These are phyloP conservation scores for Meliscaeva auricollis DNA, from an alignment of 2,888 invertebrate species.

Conservation along the genomic window DNA sequence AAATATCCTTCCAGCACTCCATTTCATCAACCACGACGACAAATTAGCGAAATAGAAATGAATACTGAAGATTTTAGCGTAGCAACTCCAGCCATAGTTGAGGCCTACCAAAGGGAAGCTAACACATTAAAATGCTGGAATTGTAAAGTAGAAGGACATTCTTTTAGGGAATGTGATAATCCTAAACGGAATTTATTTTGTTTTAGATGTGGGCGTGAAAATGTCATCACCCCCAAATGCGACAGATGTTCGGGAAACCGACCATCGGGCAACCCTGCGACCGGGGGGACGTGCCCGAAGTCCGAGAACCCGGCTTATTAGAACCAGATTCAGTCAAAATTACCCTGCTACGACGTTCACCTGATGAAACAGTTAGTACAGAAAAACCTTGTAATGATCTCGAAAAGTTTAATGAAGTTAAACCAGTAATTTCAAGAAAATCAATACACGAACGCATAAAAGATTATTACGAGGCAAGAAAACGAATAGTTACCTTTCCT, in stretches of 20 bases:
- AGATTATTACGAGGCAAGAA: neutral
- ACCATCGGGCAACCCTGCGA: neutral
- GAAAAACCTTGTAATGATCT: neutral
- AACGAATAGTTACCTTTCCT: constrained; percentile 6
- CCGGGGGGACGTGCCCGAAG: constrained; percentile 23
- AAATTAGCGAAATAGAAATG: neutral
- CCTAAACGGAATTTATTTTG: constrained; percentile 15
- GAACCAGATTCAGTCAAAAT: neutral
- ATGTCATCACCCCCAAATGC: neutral
- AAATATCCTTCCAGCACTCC: neutral
- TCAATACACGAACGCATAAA: neutral
- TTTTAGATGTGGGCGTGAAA: constrained; percentile 4
- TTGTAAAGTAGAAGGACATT: constrained; percentile 3
- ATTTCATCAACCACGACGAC: neutral
- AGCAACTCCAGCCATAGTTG: neutral
- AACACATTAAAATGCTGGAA: constrained; percentile 17
- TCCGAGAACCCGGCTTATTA: neutral
- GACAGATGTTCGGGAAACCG: neutral
- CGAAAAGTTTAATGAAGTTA: neutral
- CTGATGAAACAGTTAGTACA: neutral
- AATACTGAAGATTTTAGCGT: neutral
- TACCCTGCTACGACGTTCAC: constrained; percentile 5
- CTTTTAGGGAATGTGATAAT: constrained; percentile 2
- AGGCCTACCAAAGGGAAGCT: constrained; percentile 9
- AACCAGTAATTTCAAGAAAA: neutral